phyloP scores from a whole-genome alignment of 2,797 vertebrate species.

The Tokudaia tokunoshimensis region DNA sequence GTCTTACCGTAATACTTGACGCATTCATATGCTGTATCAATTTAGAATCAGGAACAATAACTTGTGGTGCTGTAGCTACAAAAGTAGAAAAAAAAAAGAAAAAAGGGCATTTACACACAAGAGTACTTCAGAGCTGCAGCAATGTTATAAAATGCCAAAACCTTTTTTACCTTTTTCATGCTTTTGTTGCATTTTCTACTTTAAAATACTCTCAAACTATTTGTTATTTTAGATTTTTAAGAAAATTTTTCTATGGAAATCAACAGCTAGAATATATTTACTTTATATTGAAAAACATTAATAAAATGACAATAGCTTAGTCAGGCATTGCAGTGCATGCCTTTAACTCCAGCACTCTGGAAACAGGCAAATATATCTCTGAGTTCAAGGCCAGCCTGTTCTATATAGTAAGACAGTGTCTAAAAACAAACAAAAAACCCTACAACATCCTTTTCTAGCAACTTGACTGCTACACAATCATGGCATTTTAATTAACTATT shows the following conservation, averaged over 20 bases:
- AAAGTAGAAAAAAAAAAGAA: constrained; percentile 34
- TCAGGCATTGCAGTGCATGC: not conserved
- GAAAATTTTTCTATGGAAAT: not conserved
- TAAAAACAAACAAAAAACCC: not conserved
- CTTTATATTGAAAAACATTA: constrained; percentile 27
- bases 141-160: not conserved
- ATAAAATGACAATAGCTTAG: not conserved
- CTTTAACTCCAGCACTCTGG: not conserved
- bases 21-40: constrained; percentile 96
- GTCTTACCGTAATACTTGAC: constrained; percentile 95
- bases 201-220: not conserved
- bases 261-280: not conserved
- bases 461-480: constrained; percentile 9
- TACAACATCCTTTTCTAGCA: not conserved
- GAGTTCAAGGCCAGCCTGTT: not conserved
- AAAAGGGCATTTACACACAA: constrained; percentile 36
- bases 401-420: not conserved
- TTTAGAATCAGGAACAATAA: constrained; percentile 97
- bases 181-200: constrained; percentile 12
- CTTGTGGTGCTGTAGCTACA: constrained; percentile 96
- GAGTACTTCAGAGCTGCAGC: constrained; percentile 26
- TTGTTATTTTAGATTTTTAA: constrained; percentile 2
- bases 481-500: constrained; percentile 20
- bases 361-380: not conserved
- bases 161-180: not conserved